Conservation (phyloP, 2,888 invertebrate species). For the Apocheima hispidaria region DNA sequence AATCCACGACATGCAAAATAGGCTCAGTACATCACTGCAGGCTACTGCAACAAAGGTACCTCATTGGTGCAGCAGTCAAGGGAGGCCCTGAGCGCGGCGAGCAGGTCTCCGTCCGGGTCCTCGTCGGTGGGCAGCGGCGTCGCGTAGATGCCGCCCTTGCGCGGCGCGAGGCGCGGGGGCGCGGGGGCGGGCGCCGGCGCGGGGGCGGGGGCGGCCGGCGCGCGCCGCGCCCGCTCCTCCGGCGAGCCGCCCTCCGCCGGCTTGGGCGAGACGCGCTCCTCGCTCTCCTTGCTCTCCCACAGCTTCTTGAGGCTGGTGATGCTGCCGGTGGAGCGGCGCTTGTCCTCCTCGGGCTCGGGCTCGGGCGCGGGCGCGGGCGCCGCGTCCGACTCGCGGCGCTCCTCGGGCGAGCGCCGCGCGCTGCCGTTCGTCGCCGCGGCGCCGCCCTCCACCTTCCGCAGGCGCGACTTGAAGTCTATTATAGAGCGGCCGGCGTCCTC, state of each 20-base stretch:
- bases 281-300: slow-evolving; percentile 93
- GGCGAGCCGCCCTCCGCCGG: slow-evolving; percentile 73
- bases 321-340: slow-evolving; percentile 96
- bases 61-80: slow-evolving; percentile 85
- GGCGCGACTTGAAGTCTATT: slow-evolving; percentile 93
- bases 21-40: too few relatives aligned
- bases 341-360: slow-evolving; percentile 88
- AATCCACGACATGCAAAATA: too few relatives aligned
- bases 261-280: slow-evolving; percentile 88
- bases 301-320: slow-evolving; percentile 96
- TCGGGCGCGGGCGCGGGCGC: slow-evolving; percentile 46
- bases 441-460: slow-evolving; percentile 91
- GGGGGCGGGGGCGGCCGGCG: slow-evolving; percentile 55
- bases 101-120: slow-evolving; percentile 66
- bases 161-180: slow-evolving; percentile 75
- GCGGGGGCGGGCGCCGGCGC: slow-evolving; percentile 55
- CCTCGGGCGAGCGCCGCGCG: slow-evolving; percentile 71
- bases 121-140: slow-evolving; percentile 87
- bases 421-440: slow-evolving; percentile 66
- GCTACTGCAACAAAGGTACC: slow-evolving; percentile 47
- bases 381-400: slow-evolving; percentile 69
- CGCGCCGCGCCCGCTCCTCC: slow-evolving; percentile 61
- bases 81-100: slow-evolving; percentile 86
- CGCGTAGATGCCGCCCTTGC: slow-evolving; percentile 90
- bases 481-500: slow-evolving; percentile 87